Percentiles rank a stretch among this genome's conserved stretches.
These are phyloP conservation scores for Antigone vipio DNA, from an alignment of 2,113 vertebrate species.

Conservation along the genomic window DNA sequence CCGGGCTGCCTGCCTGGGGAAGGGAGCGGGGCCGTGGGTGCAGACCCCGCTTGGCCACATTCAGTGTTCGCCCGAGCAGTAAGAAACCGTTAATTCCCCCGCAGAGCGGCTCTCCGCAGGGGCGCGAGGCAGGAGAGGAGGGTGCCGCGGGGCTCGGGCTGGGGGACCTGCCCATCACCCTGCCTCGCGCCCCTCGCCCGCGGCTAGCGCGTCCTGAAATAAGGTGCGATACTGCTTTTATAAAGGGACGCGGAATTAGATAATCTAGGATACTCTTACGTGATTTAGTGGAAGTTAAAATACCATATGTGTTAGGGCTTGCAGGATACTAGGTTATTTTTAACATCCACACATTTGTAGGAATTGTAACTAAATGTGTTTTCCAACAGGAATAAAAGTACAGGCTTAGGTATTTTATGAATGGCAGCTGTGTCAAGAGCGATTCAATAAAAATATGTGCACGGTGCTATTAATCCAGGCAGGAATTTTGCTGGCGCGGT, in stretches of 20 bases:
- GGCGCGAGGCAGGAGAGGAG: background rate
- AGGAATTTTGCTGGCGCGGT: background rate
- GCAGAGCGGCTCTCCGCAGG: background rate
- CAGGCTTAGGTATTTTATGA: background rate
- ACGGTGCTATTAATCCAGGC: background rate
- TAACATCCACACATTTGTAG: background rate
- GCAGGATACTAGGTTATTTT: background rate
- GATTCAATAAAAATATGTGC: background rate
- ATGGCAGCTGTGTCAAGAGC: background rate
- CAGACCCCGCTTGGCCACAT: background rate
- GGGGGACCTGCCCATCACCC: background rate
- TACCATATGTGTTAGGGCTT: background rate
- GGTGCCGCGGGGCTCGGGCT: background rate
- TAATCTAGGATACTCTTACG: background rate
- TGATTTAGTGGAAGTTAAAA: background rate
- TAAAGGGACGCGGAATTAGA: background rate
- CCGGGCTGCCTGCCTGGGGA: background rate
- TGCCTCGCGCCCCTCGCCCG: background rate
- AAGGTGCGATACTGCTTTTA: rapidly evolving
- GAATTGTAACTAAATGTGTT: background rate
- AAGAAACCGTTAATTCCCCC: background rate
- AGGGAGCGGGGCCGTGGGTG: background rate
- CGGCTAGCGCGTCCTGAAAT: background rate
- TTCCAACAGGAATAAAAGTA: background rate
- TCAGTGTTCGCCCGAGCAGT: background rate